Base-by-base conservation (phyloP, 2,888 invertebrate species). In the Sminthurinus aureus region DNA sequence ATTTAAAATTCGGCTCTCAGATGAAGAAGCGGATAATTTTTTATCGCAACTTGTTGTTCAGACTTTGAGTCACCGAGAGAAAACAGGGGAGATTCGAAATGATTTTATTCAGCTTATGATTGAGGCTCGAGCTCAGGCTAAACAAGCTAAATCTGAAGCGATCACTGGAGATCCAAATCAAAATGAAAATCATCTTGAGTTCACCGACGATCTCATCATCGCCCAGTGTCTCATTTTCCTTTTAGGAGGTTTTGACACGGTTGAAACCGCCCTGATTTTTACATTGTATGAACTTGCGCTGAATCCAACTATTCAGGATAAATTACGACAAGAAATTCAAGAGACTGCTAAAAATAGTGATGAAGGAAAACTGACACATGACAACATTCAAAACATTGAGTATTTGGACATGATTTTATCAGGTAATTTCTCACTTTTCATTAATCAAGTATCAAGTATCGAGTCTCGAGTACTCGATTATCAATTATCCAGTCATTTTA, bases 241-340 rank as follows among this genome's bases (percentile, higher is more conserved):
- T 8, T 18, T 80, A 11, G 80, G 80, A 18, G 80, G 80, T n/a
- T n/a, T n/a, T n/a, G n/a, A n/a, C n/a, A n/a, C n/a, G n/a, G n/a
- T n/a, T n/a, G n/a, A n/a, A n/a, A n/a, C n/a, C n/a, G n/a, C 52
- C 4, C 20, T 83, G n/a, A 79, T 73, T 0, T 73, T 71, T 15
- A 51, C 74, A 0, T n/a, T 26, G 12, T 83, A 83, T 64, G 83
- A 83, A 51, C 18, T 83, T 6, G 83, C 83, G 8, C 38, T 79
- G 6, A 80, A 84, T 76, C 81, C 50, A 24, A 26, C 81, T 0
- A 58, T 84, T 12, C 83, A 83, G 38, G 83, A 83, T 18, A 79
- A 79, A 66, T 20, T 83, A 6, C 64, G n/a, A 0, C 20, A 52
- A 0, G 83, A 83, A 66, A 4, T 83, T 20, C 24, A 71, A n/a